These are phyloP conservation scores for Anas platyrhynchos DNA, from an alignment of 2,113 vertebrate genomes.

Conservation along the genomic window DNA sequence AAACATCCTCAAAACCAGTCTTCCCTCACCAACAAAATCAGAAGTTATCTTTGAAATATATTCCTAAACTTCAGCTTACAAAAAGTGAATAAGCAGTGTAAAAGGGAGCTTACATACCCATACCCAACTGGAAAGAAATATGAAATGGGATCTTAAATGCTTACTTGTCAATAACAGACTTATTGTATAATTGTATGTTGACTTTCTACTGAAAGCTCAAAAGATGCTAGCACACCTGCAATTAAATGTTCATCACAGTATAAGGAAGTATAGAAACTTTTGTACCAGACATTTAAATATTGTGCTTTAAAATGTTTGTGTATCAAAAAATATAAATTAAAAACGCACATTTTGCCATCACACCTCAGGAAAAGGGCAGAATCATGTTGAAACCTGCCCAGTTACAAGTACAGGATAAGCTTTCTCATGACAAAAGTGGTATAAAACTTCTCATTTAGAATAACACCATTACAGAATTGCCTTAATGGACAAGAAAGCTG, in stretches of 20 bases:
- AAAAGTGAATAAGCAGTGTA: not conserved
- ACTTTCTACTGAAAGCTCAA: not conserved
- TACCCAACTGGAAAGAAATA: not conserved
- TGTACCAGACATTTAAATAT: not conserved
- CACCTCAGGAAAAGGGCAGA: not conserved
- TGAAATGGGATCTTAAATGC: not conserved
- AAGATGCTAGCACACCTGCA: not conserved
- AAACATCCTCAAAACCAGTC: not conserved
- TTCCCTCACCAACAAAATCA: not conserved
- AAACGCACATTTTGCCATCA: not conserved
- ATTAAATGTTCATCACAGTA: not conserved
- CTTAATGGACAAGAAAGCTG: not conserved
- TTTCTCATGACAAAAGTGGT: not conserved
- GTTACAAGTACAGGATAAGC: not conserved
- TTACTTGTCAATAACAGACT: not conserved
- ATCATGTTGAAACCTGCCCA: not conserved
- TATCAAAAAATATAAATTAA: not conserved
- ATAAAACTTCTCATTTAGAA: not conserved
- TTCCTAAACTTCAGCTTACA: not conserved
- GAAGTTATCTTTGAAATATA: not conserved
- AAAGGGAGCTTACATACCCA: not conserved
- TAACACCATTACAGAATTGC: not conserved
- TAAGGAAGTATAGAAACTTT: not conserved
- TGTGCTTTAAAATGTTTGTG: not conserved
- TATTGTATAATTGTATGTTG: not conserved